A percentile compares a stretch with the other conserved stretches of the same genome.
phyloP scores from a whole-genome alignment of 2,113 vertebrate species.

The Zonotrichia leucophrys region DNA sequence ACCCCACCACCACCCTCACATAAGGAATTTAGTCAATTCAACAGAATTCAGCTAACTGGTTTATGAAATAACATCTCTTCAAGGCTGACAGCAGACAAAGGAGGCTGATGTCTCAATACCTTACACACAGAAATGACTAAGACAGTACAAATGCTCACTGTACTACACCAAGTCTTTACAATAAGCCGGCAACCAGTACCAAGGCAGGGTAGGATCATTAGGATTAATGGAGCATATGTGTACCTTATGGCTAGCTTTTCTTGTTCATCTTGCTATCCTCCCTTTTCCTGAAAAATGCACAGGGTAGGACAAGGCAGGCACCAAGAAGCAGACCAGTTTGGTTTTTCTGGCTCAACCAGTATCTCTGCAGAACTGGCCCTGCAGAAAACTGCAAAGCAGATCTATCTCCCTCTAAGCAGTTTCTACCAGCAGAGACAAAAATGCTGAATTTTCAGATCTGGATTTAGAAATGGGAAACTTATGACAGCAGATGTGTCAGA shows the following conservation, averaged over 20 bases:
- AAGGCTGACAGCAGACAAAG: not conserved
- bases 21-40: not conserved
- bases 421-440: not conserved
- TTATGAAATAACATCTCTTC: not conserved
- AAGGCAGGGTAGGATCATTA: not conserved
- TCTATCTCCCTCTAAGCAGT: not conserved
- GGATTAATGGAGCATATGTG: not conserved
- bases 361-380: not conserved
- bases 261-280: not conserved
- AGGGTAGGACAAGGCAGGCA: not conserved
- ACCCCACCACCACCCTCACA: not conserved
- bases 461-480: not conserved
- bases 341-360: not conserved
- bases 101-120: not conserved
- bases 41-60: not conserved
- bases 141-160: not conserved
- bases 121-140: not conserved
- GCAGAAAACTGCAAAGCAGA: not conserved
- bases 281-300: conserved; percentile 25
- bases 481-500: not conserved
- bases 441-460: not conserved
- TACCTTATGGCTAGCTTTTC: conserved; percentile 54
- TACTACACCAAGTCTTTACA: not conserved
- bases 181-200: not conserved
- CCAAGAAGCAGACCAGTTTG: not conserved